These are phyloP conservation scores for Apodemia zela DNA, from an alignment of 2,888 invertebrate species.

Conservation along the genomic window DNA sequence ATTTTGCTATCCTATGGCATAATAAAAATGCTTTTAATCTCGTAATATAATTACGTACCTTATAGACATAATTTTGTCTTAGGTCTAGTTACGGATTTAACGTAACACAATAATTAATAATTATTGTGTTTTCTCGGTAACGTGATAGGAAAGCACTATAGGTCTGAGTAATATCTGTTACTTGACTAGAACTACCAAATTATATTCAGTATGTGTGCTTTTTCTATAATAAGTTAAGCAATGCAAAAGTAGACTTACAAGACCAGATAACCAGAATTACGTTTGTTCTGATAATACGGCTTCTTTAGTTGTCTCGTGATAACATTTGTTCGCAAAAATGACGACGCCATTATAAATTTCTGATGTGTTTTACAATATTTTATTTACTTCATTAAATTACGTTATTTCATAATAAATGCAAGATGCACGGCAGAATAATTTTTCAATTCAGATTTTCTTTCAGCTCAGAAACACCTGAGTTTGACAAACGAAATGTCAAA, in stretches of 20 bases:
- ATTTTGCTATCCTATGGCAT: too few species aligned
- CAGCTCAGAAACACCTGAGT: conserved; percentile 35
- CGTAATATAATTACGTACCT: too few species aligned
- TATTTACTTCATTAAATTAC: not conserved
- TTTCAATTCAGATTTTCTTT: not conserved
- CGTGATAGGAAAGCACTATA: too few species aligned
- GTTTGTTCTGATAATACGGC: conserved; percentile 75
- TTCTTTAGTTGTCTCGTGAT: conserved; percentile 59
- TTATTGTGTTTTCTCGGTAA: too few species aligned
- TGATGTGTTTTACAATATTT: not conserved
- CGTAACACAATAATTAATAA: too few species aligned
- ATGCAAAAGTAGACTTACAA: conserved; percentile 77
- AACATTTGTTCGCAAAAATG: conserved; percentile 61
- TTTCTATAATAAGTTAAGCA: not conserved
- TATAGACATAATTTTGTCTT: too few species aligned
- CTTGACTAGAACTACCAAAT: not conserved
- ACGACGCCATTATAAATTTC: conserved; percentile 54
- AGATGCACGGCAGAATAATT: not conserved
- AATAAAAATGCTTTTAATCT: too few species aligned
- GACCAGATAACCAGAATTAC: conserved; percentile 84
- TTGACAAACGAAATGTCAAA: conserved; percentile 34
- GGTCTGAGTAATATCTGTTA: not conserved
- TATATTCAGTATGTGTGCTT: not conserved
- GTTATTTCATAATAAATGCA: conserved; percentile 23
- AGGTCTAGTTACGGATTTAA: too few species aligned